Percentiles rank a stretch among this genome's conserved stretches.
Conservation (phyloP, 2,113 vertebrate genomes). For the Ailurus styani region DNA sequence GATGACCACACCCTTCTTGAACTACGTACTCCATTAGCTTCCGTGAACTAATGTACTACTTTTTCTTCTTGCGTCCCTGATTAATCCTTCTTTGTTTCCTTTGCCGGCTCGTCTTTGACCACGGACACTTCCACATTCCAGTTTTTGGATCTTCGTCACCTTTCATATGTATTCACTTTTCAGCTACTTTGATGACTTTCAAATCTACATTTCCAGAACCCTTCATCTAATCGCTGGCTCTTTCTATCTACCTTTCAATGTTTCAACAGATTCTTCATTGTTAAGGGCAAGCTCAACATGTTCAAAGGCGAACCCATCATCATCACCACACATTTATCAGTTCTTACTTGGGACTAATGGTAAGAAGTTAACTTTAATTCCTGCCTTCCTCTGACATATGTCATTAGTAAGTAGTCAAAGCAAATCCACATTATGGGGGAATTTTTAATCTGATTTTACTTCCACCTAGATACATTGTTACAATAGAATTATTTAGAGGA, state of each 20-base stretch:
- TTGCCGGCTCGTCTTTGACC: not conserved
- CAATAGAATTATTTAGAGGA: not conserved
- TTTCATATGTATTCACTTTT: not conserved
- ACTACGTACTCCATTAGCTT: not conserved
- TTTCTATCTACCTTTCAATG: not conserved
- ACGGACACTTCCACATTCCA: not conserved
- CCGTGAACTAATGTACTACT: not conserved
- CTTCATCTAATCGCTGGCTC: not conserved
- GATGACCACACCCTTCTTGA: not conserved
- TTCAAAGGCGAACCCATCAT: not conserved
- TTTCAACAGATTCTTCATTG: not conserved
- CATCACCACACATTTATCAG: not conserved
- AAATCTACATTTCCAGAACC: not conserved
- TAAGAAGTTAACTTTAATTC: not conserved
- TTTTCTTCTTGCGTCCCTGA: not conserved
- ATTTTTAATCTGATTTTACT: conserved; percentile 32
- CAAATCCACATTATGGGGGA: not conserved
- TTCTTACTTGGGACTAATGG: not conserved
- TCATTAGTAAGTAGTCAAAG: not conserved
- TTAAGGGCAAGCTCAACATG: not conserved
- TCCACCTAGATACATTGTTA: not conserved
- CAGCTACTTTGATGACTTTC: not conserved
- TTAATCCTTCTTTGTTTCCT: not conserved
- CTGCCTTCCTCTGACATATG: not conserved
- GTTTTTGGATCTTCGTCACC: not conserved